These are phyloP conservation scores for Polyommatus icarus DNA, from an alignment of 2,888 invertebrate genomes.

Conservation along the genomic window DNA sequence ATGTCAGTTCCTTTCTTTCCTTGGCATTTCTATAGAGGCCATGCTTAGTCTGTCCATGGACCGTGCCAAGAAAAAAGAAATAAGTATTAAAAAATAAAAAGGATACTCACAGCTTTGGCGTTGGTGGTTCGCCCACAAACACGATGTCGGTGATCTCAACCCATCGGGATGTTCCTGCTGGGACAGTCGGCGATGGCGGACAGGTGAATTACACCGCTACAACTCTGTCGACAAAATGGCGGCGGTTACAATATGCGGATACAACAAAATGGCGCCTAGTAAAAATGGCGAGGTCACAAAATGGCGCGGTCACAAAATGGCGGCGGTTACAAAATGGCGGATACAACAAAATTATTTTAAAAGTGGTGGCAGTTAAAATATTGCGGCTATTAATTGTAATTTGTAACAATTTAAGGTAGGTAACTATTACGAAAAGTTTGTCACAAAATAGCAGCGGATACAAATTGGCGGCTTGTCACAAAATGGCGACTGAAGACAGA, in stretches of 20 bases:
- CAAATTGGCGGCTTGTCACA: not conserved
- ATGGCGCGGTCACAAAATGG: slow-evolving; percentile 42
- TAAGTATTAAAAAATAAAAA: too few relatives aligned
- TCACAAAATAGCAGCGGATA: not conserved
- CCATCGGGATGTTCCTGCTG: slow-evolving; percentile 72
- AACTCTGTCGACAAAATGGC: slow-evolving; percentile 66
- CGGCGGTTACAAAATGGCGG: not conserved
- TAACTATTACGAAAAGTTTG: not conserved
- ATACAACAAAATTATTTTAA: not conserved
- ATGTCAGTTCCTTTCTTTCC: too few relatives aligned
- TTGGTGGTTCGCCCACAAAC: slow-evolving; percentile 77
- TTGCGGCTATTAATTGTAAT: too few relatives aligned
- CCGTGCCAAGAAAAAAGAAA: too few relatives aligned
- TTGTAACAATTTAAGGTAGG: too few relatives aligned
- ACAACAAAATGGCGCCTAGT: not conserved
- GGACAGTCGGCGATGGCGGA: slow-evolving; percentile 63
- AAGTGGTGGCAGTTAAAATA: too few relatives aligned
- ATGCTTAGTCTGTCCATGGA: too few relatives aligned
- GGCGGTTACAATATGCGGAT: slow-evolving; percentile 5
- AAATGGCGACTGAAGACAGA: not conserved
- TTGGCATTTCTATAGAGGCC: too few relatives aligned
- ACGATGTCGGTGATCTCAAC: slow-evolving; percentile 77
- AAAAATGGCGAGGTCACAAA: not conserved
- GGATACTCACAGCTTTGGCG: slow-evolving; percentile 73
- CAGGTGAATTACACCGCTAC: slow-evolving; percentile 66